These are phyloP conservation scores for Antheraea pernyi DNA, from an alignment of 1,140 invertebrate genomes.

Conservation along the genomic window DNA sequence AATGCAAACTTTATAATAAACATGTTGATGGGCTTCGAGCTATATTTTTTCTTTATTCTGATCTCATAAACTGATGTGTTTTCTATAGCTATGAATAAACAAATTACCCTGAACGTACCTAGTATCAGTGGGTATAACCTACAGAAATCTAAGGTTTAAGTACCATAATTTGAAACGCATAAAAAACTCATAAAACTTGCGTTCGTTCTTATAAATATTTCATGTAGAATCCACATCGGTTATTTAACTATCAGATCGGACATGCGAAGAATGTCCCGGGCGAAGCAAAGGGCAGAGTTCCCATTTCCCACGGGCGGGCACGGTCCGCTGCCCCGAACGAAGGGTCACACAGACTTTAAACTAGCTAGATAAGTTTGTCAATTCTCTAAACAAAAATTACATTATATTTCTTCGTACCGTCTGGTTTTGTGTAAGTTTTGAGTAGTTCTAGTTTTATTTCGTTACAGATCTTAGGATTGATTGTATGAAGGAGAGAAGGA, in stretches of 20 bases:
- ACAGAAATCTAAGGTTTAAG: background rate
- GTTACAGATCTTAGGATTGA: too few species aligned
- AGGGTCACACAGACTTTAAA: slow-evolving; percentile 1
- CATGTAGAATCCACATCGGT: background rate
- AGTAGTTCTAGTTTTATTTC: too few species aligned
- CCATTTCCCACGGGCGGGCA: slow-evolving; percentile 10
- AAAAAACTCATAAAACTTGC: background rate
- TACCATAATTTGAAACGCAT: slow-evolving; percentile 9
- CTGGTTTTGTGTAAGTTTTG: background rate
- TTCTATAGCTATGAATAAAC: too few species aligned
- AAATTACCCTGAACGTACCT: too few species aligned
- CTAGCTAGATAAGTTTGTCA: background rate
- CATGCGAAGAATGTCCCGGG: slow-evolving; percentile 5
- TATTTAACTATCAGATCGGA: slow-evolving; percentile 7
- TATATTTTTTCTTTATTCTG: too few species aligned
- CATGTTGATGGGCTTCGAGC: too few species aligned
- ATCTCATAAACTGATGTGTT: too few species aligned
- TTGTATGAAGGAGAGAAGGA: too few species aligned
- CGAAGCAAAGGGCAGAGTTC: background rate
- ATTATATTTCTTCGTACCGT: background rate
- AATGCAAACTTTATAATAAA: too few species aligned
- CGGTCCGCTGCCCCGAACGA: slow-evolving; percentile 3
- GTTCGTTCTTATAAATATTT: slow-evolving; percentile 10
- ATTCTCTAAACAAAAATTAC: background rate
- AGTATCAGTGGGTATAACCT: background rate